Conservation (phyloP, 2,113 vertebrate species). For the Phoxinus phoxinus region DNA sequence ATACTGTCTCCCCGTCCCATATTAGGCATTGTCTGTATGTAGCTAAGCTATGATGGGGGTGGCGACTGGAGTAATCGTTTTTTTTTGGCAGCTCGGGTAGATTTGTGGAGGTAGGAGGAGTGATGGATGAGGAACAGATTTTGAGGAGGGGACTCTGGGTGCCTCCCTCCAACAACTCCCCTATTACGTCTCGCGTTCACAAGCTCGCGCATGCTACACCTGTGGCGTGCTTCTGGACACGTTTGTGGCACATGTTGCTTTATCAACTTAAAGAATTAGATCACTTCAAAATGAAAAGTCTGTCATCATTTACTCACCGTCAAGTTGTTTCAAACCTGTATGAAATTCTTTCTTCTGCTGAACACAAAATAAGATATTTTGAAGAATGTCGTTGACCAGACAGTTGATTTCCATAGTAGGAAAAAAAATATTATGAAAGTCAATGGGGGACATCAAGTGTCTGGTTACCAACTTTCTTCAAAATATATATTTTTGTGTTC, state of each 20-base stretch:
- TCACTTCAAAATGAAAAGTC: too few relatives aligned
- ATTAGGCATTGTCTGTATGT: conserved; percentile 66
- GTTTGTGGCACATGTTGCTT: not conserved
- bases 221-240: not conserved
- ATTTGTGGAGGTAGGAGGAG: conserved; percentile 51
- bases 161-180: conserved; percentile 1
- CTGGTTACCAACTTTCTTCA: too few relatives aligned
- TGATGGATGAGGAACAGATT: conserved; percentile 63
- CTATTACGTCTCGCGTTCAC: conserved; percentile 11
- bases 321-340: too few relatives aligned
- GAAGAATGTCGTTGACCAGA: too few relatives aligned
- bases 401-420: too few relatives aligned
- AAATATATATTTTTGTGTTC: too few relatives aligned
- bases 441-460: too few relatives aligned
- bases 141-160: not conserved
- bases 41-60: conserved; percentile 6
- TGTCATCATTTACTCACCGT: too few relatives aligned
- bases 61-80: conserved; percentile 26
- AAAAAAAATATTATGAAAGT: too few relatives aligned
- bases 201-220: conserved; percentile 22
- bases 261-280: not conserved
- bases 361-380: too few relatives aligned
- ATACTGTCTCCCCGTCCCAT: conserved; percentile 61
- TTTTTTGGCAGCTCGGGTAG: conserved; percentile 58
- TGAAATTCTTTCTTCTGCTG: too few relatives aligned